Evolutionary conservation across 1,140 invertebrate species (phyloP).

Genomic region (Conus ventricosus): DNA sequence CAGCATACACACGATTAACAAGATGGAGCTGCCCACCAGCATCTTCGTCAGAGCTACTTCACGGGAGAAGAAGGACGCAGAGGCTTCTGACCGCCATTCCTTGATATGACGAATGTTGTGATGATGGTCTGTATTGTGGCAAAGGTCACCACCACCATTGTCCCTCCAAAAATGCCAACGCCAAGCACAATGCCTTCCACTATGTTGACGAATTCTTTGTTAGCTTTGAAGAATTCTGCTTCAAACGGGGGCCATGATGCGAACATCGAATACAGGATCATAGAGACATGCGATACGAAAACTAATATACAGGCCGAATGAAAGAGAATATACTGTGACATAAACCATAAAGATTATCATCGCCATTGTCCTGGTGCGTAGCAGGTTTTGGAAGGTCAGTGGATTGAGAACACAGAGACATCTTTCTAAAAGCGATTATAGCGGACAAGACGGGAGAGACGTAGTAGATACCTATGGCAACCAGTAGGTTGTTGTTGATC

Average conservation of each 20-base stretch:
- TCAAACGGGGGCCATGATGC: too few relatives aligned
- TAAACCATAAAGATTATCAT: background rate
- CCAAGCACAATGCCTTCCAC: slow-evolving; percentile 2
- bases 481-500: background rate
- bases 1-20: background rate
- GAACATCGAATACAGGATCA: background rate
- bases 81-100: too few relatives aligned
- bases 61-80: too few relatives aligned
- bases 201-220: background rate
- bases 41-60: too few relatives aligned
- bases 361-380: background rate
- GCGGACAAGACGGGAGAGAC: slow-evolving; percentile 1
- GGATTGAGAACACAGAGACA: slow-evolving; percentile 10
- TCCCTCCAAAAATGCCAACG: background rate
- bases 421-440: background rate
- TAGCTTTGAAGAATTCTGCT: background rate
- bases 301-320: background rate
- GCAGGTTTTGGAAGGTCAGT: background rate
- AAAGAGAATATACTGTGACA: background rate
- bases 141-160: too few relatives aligned
- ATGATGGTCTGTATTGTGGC: too few relatives aligned
- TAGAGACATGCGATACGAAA: background rate
- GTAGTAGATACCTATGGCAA: background rate
- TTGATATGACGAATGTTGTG: too few relatives aligned
- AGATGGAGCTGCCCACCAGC: background rate